Conservation (phyloP, 2,888 invertebrate species). For the Lutraria lutraria region DNA sequence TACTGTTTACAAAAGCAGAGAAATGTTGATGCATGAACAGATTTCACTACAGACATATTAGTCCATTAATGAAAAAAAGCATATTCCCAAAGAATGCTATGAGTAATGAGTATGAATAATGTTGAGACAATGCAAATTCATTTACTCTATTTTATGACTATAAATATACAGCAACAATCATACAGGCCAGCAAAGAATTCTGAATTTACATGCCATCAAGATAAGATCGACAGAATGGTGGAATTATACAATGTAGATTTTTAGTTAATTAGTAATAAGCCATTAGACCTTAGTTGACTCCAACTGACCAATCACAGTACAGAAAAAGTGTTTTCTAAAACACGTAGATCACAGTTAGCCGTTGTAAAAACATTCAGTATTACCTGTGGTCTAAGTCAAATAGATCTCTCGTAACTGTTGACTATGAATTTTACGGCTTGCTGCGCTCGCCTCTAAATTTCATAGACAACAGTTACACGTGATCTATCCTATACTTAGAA, state of each 20-base stretch:
- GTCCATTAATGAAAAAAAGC: constrained; percentile 14
- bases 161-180: not conserved
- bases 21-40: not conserved
- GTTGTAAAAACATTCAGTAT: too few species aligned
- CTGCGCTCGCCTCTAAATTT: too few species aligned
- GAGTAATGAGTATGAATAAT: too few species aligned
- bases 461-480: too few species aligned
- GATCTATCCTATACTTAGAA: too few species aligned
- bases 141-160: not conserved
- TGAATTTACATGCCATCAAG: not conserved
- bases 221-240: not conserved
- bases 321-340: too few species aligned
- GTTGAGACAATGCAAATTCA: not conserved
- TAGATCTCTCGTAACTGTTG: too few species aligned
- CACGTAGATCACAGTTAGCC: too few species aligned
- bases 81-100: not conserved
- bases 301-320: too few species aligned
- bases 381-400: too few species aligned
- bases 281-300: too few species aligned
- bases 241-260: constrained; percentile 4
- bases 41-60: not conserved
- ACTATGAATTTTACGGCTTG: too few species aligned
- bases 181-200: not conserved
- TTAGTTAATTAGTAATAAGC: not conserved
- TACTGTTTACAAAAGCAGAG: not conserved